phyloP scores from a whole-genome alignment of 2,888 invertebrate species.

The Orthosia gracilis region DNA sequence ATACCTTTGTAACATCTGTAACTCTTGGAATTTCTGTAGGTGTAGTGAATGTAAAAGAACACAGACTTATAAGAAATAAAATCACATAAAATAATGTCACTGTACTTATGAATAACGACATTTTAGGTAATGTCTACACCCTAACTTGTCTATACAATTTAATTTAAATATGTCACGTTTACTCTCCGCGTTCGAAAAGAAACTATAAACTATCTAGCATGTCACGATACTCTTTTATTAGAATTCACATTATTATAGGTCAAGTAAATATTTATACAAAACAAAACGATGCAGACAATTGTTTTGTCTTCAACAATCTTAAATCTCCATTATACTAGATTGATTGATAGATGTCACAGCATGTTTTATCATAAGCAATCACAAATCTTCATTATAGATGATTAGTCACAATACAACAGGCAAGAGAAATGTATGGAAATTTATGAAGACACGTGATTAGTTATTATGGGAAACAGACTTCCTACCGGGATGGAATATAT shows the following conservation, averaged over 20 bases:
- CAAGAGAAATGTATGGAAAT: background rate
- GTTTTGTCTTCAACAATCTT: background rate
- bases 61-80: conserved; percentile 21
- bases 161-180: background rate
- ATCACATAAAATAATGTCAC: conserved; percentile 3
- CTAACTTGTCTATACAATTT: background rate
- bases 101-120: background rate
- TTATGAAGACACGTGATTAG: background rate
- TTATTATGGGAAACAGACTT: too few relatives aligned
- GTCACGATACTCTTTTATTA: background rate
- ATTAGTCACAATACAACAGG: background rate
- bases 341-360: background rate
- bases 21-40: background rate
- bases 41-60: conserved; percentile 10
- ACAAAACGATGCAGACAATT: conserved; percentile 14
- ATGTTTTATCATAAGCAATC: background rate
- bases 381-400: background rate
- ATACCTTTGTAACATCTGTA: conserved; percentile 14
- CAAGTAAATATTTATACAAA: conserved; percentile 4
- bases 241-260: background rate
- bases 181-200: background rate
- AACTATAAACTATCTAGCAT: background rate
- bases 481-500: too few relatives aligned
- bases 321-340: background rate
- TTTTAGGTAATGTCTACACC: background rate